Evolutionary conservation across 2,888 invertebrate genomes (phyloP), one percentile per base, ranked within the genome.

Genomic region (Notodonta dromedarius): DNA sequence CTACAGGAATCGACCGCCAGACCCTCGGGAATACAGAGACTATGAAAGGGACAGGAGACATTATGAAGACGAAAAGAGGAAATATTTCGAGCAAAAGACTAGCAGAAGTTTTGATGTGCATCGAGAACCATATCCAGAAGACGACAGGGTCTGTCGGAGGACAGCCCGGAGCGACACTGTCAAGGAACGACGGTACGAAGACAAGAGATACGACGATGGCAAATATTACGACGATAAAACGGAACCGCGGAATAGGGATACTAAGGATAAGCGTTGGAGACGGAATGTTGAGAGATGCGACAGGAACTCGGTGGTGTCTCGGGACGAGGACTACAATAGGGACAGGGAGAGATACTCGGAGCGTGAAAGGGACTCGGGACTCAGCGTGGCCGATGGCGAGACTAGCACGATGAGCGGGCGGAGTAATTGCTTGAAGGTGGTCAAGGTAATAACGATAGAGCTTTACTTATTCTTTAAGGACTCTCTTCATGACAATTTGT

Each of bases 341-440:
- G 74, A 71, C 0, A 79, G 85, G 57, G 89, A 90, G 46, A 78
- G 85, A 66, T 88, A 74, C 65, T 90, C 90, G 4, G 92, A 92
- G 62, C 80, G 86, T 60, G 93, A 90, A 67, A 81, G 90, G 61
- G 93, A 92, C 70, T 93, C 92, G 0, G 93, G 90, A 0, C 65
- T 92, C 62, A 93, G 93, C 61, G 88, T 88, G 16, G 92, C 89
- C 5, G 93, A 93, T 61, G 89, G 89, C 2, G 90, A 90, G 58
- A 88, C 82, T 2, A 91, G 92, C 62, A 91, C 89, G 0, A 66
- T 89, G 1, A 93, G 93, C 64, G 91, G 88, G 3, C 84, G 79
- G 62, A 93, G 92, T 63, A 91, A 89, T 71, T 92, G 87, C 65
- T 79, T 93, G 61, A 86, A 83, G 70, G 87, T 85, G 46, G 91